Base-by-base conservation (phyloP, 1,140 invertebrate species). In the Drosophila arizonae region DNA sequence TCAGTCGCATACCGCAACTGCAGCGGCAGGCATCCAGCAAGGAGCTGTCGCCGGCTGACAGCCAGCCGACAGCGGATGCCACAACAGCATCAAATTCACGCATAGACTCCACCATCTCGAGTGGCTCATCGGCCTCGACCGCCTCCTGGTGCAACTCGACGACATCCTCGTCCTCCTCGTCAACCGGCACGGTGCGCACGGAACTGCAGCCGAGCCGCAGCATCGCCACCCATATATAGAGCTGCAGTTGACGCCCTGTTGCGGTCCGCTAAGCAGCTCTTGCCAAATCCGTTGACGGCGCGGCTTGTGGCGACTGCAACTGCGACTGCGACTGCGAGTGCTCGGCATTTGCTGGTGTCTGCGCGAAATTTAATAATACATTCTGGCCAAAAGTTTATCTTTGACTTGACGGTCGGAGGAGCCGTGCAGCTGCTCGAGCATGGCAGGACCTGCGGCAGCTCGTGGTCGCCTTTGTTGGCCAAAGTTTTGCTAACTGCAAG, bases 121-220 rank as follows among this genome's bases (percentile, higher is more conserved):
- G 64, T 36, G 74, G 62, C n/a, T 84, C 81, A 10, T 80, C 88
- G 43, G 67, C 76, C 33, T 82, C 80, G 58, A 63, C 65, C 15
- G 75, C 62, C 28, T 81, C 81, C n/a, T 77, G 69, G 43, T 50
- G 75, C 63, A 68, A 79, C 11, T 56, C 78, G 4, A 62, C 69
- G 28, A 72, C 81, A 21, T 80, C 52, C 4, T 55, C 77, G 11
- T 82, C 87, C 11, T 90, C 86, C n/a, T 90, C 89, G 6, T 91
- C 90, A 11, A 91, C 90, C 8, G 90, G 85, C 48, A 91, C 90
- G 9, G 90, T 91, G 50, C 90, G 89, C 60, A 91, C 90, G 26
- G 90, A 91, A 60, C 63, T 91, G 75, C 81, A 71, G 43, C 65
- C 68, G 6, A 64, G 78, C 30, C 71, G 69, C 68, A 73, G 79